Evolutionary conservation across 1,140 invertebrate species (phyloP).

Genomic region (Meteorus sp.): DNA sequence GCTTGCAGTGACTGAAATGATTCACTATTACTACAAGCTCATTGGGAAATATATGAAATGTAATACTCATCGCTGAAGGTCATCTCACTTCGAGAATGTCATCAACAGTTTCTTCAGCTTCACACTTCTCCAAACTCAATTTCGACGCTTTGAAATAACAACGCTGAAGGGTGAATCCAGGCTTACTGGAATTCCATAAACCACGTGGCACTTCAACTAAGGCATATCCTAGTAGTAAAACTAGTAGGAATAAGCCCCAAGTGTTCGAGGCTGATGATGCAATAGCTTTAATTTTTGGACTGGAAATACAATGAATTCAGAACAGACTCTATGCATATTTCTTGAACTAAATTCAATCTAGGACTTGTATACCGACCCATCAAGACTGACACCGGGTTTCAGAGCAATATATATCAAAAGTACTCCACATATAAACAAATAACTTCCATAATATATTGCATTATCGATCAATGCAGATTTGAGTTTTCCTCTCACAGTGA

Average conservation of each 20-base stretch:
- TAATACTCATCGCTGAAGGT: not conserved
- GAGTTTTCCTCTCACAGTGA: slow-evolving; percentile 91
- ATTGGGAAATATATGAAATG: slow-evolving; percentile 9
- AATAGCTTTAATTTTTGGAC: slow-evolving; percentile 91
- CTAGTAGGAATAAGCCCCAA: slow-evolving; percentile 96
- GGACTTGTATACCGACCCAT: slow-evolving; percentile 82
- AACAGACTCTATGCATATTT: too few relatives aligned
- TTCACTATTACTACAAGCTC: slow-evolving; percentile 13
- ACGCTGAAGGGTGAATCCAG: slow-evolving; percentile 80
- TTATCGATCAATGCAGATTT: slow-evolving; percentile 96
- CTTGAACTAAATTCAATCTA: too few relatives aligned
- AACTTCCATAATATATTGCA: slow-evolving; percentile 97
- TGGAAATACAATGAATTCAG: slow-evolving; percentile 48
- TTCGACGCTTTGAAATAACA: slow-evolving; percentile 98
- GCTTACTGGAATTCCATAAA: slow-evolving; percentile 83
- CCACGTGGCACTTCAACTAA: slow-evolving; percentile 92
- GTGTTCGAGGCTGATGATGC: slow-evolving; percentile 99
- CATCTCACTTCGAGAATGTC: slow-evolving; percentile 86
- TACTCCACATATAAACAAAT: slow-evolving; percentile 92
- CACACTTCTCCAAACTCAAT: slow-evolving; percentile 92
- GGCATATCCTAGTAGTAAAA: slow-evolving; percentile 94
- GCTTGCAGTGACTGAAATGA: slow-evolving; percentile 70
- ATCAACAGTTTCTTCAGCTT: slow-evolving; percentile 94
- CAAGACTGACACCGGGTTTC: slow-evolving; percentile 84
- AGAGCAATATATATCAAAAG: slow-evolving; percentile 93